Conservation (phyloP, 2,888 invertebrate genomes). For the Troides oblongomaculatus region DNA sequence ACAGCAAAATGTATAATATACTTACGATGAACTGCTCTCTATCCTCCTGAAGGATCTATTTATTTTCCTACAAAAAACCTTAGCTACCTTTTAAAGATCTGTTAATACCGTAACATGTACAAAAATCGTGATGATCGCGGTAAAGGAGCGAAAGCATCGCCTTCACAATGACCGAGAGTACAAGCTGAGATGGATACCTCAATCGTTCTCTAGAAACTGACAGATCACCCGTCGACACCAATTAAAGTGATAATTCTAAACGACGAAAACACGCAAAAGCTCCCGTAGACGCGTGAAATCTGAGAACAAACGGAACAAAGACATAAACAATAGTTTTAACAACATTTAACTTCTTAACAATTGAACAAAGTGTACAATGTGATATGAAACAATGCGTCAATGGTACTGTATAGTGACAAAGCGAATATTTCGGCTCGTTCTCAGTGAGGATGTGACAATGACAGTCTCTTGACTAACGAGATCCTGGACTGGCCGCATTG, state of each 20-base stretch:
- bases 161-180: neutral
- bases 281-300: conserved; percentile 65
- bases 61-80: too few species aligned
- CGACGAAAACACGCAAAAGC: conserved; percentile 54
- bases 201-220: conserved; percentile 48
- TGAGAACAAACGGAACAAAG: conserved; percentile 48
- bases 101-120: neutral
- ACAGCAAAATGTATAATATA: too few species aligned
- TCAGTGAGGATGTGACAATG: conserved; percentile 57
- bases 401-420: conserved; percentile 51
- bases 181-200: conserved; percentile 39
- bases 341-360: conserved; percentile 78
- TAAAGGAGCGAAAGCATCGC: neutral
- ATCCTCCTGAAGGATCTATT: too few species aligned
- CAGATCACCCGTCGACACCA: conserved; percentile 65
- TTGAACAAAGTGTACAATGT: conserved; percentile 65
- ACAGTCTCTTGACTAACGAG: conserved; percentile 65
- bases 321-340: conserved; percentile 63
- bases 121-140: neutral
- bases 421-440: conserved; percentile 54
- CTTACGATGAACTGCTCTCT: too few species aligned
- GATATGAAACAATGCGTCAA: conserved; percentile 66
- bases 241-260: conserved; percentile 72
- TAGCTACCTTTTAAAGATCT: too few species aligned
- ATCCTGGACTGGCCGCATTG: conserved; percentile 65